Conservation (phyloP, 35 echinoderm and acorn worm genomes). For the Anneissia japonica region DNA sequence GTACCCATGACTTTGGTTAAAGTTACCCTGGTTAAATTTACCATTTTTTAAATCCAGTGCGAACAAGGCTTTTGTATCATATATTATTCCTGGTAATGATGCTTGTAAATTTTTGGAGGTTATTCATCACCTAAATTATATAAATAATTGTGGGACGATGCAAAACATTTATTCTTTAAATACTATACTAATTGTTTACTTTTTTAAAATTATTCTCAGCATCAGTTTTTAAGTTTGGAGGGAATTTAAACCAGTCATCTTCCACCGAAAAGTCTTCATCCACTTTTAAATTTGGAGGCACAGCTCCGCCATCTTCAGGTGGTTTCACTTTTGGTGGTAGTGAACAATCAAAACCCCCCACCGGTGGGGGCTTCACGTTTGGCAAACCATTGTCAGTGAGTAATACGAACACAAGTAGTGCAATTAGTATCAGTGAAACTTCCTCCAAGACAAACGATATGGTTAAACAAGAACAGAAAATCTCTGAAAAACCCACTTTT, state of each 20-base stretch:
- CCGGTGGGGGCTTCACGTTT: neutral
- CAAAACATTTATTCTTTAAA: neutral
- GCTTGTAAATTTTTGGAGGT: neutral
- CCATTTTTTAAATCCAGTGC: too few relatives aligned
- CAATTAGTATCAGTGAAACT: neutral
- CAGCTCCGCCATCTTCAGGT: neutral
- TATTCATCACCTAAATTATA: neutral
- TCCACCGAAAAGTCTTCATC: conserved; percentile 4
- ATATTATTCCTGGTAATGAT: neutral
- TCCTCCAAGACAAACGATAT: neutral
- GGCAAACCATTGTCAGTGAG: neutral
- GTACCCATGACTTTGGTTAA: too few relatives aligned
- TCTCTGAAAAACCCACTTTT: neutral
- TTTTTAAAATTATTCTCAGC: conserved; percentile 23
- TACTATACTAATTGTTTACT: neutral
- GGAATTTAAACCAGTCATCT: neutral
- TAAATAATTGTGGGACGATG: neutral
- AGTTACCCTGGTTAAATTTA: too few relatives aligned
- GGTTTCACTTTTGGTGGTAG: too few relatives aligned
- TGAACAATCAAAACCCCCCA: neutral
- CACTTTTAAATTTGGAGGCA: conserved; percentile 48
- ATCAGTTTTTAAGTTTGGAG: conserved; percentile 81
- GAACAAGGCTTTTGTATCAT: neutral
- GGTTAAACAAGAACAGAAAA: neutral
- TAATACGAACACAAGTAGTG: neutral